These are phyloP conservation scores for Sturnus vulgaris DNA, from an alignment of 2,113 vertebrate genomes.

Conservation along the genomic window DNA sequence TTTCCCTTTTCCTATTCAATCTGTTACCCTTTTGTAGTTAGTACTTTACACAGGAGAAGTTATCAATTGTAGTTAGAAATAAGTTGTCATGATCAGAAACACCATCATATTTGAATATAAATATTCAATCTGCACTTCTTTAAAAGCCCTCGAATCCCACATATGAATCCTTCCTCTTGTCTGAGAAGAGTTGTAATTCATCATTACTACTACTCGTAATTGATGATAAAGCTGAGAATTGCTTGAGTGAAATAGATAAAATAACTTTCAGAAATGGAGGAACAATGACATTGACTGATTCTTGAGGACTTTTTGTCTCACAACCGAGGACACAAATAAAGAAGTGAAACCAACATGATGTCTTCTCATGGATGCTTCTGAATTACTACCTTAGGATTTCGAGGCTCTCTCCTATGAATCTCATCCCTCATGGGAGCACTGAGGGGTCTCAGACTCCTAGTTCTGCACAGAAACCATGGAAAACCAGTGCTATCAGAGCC, in stretches of 20 bases:
- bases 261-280: neutral
- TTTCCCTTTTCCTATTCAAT: neutral
- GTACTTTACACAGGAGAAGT: neutral
- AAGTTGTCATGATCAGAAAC: neutral
- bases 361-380: neutral
- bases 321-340: neutral
- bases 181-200: neutral
- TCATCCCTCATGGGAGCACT: neutral
- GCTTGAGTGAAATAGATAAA: neutral
- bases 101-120: neutral
- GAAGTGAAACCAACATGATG: neutral
- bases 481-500: neutral
- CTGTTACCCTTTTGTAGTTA: neutral
- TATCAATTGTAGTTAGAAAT: neutral
- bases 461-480: neutral
- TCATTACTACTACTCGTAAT: neutral
- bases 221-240: neutral
- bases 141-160: neutral
- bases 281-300: neutral
- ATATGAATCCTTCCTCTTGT: neutral
- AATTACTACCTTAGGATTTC: neutral
- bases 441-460: neutral
- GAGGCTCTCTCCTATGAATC: neutral
- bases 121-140: neutral
- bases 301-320: neutral